Evolutionary conservation across 1,140 invertebrate genomes (phyloP).

Genomic region (Atopsyche davidsoni): DNA sequence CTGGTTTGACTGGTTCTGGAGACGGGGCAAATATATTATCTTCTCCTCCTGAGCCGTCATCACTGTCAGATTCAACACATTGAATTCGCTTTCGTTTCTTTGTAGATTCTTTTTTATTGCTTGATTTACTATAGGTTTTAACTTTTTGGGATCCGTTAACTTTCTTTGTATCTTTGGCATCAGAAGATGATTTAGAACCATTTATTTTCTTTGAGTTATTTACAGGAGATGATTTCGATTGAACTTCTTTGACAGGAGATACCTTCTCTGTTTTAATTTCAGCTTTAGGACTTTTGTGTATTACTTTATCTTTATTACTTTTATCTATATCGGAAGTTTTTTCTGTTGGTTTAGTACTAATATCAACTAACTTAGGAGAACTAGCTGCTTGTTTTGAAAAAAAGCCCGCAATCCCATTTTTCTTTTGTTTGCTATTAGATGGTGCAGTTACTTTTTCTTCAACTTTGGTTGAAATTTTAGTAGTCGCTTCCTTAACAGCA

Average conservation of each 20-base stretch:
- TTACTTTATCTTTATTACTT: neutral
- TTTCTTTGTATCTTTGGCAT: constrained; percentile 5
- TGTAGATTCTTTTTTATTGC: constrained; percentile 2
- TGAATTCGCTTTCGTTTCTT: constrained; percentile 21
- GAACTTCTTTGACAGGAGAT: neutral
- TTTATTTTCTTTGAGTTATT: neutral
- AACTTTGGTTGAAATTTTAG: neutral
- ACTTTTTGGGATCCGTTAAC: neutral
- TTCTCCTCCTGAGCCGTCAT: constrained; percentile 1
- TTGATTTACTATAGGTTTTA: constrained; percentile 4
- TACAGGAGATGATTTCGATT: neutral
- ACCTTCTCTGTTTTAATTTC: constrained; percentile 1
- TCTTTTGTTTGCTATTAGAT: constrained; percentile 1
- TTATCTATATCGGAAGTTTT: neutral
- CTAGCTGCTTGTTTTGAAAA: constrained; percentile 12
- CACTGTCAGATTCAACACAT: constrained; percentile 14
- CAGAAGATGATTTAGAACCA: neutral
- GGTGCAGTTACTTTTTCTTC: neutral
- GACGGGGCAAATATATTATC: constrained; percentile 17
- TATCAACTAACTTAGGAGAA: neutral
- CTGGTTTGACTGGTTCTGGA: constrained; percentile 1
- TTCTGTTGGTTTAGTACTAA: neutral
- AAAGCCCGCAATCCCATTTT: constrained; percentile 16
- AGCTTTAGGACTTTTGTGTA: constrained; percentile 3
- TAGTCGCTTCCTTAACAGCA: neutral